phyloP scores from a whole-genome alignment of 2,113 vertebrate genomes.

The Myanophis thanlyinensis region DNA sequence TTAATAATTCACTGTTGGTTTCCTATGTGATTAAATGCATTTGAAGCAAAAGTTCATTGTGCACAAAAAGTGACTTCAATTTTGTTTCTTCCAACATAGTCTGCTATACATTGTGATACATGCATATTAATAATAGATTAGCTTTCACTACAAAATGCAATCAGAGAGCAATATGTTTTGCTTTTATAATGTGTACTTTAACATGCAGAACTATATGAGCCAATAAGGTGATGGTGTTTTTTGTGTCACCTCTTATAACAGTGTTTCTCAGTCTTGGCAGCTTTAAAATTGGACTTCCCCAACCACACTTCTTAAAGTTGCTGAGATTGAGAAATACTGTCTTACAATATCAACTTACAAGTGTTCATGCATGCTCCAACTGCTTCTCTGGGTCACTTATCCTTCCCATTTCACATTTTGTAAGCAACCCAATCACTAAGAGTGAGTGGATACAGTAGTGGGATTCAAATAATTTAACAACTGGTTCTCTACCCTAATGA shows the following conservation, averaged over 20 bases:
- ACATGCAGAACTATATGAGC: not conserved
- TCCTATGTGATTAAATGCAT: not conserved
- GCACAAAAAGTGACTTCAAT: not conserved
- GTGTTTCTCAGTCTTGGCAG: not conserved
- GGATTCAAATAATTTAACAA: no score
- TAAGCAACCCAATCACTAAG: no score
- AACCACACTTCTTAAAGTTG: not conserved
- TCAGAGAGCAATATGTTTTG: not conserved
- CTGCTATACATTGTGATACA: not conserved
- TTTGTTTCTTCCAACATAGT: not conserved
- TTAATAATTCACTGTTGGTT: not conserved
- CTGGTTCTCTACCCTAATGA: no score
- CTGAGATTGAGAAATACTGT: not conserved
- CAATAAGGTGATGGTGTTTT: not conserved
- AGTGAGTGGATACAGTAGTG: no score
- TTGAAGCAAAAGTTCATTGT: not conserved
- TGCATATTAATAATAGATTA: not conserved
- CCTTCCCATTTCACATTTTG: not conserved
- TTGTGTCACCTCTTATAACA: not conserved
- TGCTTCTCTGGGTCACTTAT: not conserved
- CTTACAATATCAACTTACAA: not conserved
- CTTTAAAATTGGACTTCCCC: not conserved
- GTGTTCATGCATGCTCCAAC: not conserved
- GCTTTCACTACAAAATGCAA: not conserved
- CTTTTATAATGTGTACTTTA: not conserved